These are phyloP conservation scores for Atherix ibis DNA, from an alignment of 2,888 invertebrate genomes.

Conservation along the genomic window DNA sequence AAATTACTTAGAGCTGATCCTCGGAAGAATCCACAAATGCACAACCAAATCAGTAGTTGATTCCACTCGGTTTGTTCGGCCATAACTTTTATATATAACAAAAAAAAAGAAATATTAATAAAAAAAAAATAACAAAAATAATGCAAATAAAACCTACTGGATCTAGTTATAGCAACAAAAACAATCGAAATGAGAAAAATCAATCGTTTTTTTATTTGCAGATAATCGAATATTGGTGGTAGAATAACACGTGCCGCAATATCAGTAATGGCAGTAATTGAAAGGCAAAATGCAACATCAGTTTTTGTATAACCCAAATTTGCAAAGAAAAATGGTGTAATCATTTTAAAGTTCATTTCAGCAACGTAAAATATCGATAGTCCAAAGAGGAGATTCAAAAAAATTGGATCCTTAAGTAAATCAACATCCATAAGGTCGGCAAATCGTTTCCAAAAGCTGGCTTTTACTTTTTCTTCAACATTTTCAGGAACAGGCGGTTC, in stretches of 20 bases:
- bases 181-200: slow-evolving; percentile 57
- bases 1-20: slow-evolving; percentile 65
- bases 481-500: slow-evolving; percentile 3
- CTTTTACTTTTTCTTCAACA: slow-evolving; percentile 15
- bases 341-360: slow-evolving; percentile 59
- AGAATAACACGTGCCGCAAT: slow-evolving; percentile 54
- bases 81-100: too few relatives aligned
- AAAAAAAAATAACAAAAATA: slow-evolving; percentile 1
- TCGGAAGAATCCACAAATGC: slow-evolving; percentile 62
- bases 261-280: slow-evolving; percentile 59
- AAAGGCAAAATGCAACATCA: slow-evolving; percentile 57
- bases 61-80: slow-evolving; percentile 58
- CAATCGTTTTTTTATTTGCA: slow-evolving; percentile 49
- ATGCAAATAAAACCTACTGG: slow-evolving; percentile 39
- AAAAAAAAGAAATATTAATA: slow-evolving; percentile 1
- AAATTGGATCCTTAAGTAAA: slow-evolving; percentile 53
- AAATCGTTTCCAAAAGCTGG: slow-evolving; percentile 39
- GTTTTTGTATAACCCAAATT: slow-evolving; percentile 45
- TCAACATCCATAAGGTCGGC: slow-evolving; percentile 54
- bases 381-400: slow-evolving; percentile 55
- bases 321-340: slow-evolving; percentile 50
- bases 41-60: slow-evolving; percentile 50
- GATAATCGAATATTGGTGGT: slow-evolving; percentile 58
- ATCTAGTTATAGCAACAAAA: slow-evolving; percentile 53
- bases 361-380: slow-evolving; percentile 59